Percentiles rank a stretch among this genome's conserved stretches.
Evolutionary conservation across 2,888 invertebrate species (phyloP).

Genomic region (Blastobasis lacticolella): DNA sequence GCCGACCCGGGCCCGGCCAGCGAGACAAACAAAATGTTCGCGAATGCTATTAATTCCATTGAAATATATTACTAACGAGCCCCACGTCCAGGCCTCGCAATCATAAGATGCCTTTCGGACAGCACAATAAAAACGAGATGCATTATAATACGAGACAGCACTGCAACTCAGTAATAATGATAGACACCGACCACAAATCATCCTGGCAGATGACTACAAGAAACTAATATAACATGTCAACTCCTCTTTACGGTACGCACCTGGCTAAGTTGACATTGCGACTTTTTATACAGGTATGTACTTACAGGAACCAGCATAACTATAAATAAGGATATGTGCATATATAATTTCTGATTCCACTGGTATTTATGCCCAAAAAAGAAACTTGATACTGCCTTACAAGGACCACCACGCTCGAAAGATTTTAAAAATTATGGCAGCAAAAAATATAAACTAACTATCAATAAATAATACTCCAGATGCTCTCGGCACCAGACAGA

Average conservation of each 20-base stretch:
- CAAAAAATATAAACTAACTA: slow-evolving; percentile 38
- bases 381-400: slow-evolving; percentile 49
- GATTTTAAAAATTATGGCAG: slow-evolving; percentile 41
- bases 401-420: slow-evolving; percentile 36
- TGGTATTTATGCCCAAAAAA: neutral
- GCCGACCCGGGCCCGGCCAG: slow-evolving; percentile 35
- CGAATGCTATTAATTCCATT: slow-evolving; percentile 34
- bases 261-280: neutral
- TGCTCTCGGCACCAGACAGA: slow-evolving; percentile 33
- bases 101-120: slow-evolving; percentile 17
- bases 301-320: too few species aligned
- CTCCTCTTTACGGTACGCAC: neutral
- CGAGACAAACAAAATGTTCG: slow-evolving; percentile 39
- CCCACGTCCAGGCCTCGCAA: slow-evolving; percentile 24
- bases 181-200: slow-evolving; percentile 7
- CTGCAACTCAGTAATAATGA: slow-evolving; percentile 12
- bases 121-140: slow-evolving; percentile 12
- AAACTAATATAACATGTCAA: slow-evolving; percentile 3
- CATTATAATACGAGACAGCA: slow-evolving; percentile 6
- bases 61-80: slow-evolving; percentile 33
- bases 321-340: too few species aligned
- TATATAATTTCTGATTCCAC: too few species aligned
- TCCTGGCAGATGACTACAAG: slow-evolving; percentile 2
- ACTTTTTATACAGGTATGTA: too few species aligned
- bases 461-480: slow-evolving; percentile 41